phyloP scores from a whole-genome alignment of 1,140 invertebrate species.

The Cecropterus lyciades region DNA sequence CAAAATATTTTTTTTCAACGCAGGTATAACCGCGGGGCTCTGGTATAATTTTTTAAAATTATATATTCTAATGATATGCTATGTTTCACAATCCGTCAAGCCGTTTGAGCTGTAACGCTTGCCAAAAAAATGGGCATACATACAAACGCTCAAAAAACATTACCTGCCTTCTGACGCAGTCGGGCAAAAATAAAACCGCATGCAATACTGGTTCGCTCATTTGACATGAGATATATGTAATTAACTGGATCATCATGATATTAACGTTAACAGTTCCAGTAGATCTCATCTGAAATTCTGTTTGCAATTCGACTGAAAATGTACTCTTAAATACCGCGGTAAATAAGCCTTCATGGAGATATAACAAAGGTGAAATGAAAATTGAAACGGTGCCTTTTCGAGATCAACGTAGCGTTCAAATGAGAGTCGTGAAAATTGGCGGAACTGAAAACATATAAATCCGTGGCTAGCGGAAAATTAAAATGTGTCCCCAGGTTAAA shows the following conservation, averaged over 20 bases:
- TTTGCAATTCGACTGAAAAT: slow-evolving; percentile 19
- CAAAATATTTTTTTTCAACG: too few species aligned
- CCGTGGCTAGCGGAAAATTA: slow-evolving; percentile 78
- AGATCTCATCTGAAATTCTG: slow-evolving; percentile 20
- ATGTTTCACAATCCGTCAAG: too few species aligned
- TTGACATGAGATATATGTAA: neutral
- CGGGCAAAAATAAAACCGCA: too few species aligned
- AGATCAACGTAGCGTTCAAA: slow-evolving; percentile 69
- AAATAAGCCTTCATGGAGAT: slow-evolving; percentile 43
- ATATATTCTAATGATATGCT: too few species aligned
- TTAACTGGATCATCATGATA: neutral
- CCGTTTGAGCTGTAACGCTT: too few species aligned
- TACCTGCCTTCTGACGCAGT: too few species aligned
- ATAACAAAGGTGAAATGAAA: slow-evolving; percentile 52
- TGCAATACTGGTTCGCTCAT: neutral
- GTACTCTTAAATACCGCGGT: slow-evolving; percentile 19
- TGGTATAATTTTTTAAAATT: too few species aligned
- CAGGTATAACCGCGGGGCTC: too few species aligned
- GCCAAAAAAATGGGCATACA: too few species aligned
- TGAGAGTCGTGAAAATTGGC: slow-evolving; percentile 79
- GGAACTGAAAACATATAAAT: slow-evolving; percentile 79
- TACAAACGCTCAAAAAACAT: too few species aligned
- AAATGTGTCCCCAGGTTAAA: slow-evolving; percentile 63
- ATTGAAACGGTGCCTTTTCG: slow-evolving; percentile 65
- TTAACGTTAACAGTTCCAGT: neutral